A percentile compares a stretch with the other conserved stretches of the same genome.
These are phyloP conservation scores for Maconellicoccus hirsutus DNA, from an alignment of 1,140 invertebrate genomes.

Conservation along the genomic window DNA sequence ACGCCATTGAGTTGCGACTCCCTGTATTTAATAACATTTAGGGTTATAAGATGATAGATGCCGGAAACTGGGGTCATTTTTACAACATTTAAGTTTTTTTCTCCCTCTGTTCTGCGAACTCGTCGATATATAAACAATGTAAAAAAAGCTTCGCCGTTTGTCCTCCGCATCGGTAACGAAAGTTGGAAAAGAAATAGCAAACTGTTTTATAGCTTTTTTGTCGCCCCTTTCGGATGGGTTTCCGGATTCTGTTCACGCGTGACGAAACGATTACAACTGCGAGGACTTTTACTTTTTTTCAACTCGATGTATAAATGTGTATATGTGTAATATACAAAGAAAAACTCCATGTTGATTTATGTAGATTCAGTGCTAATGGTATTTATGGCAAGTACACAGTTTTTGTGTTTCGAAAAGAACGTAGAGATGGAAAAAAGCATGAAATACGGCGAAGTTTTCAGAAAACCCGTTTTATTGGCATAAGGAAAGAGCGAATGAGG, in stretches of 20 bases:
- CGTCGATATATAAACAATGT: background rate
- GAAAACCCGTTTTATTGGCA: background rate
- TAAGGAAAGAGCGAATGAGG: background rate
- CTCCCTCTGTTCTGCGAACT: background rate
- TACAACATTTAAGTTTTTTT: background rate
- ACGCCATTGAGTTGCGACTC: too few relatives aligned
- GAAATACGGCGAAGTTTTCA: too few relatives aligned
- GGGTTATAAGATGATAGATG: background rate
- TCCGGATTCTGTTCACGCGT: conserved; percentile 18
- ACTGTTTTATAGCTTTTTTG: conserved; percentile 14
- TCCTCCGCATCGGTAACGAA: background rate
- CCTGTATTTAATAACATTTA: background rate
- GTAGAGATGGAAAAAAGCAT: too few relatives aligned
- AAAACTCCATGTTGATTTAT: background rate
- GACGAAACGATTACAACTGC: conserved; percentile 18
- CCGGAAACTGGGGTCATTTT: background rate
- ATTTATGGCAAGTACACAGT: background rate
- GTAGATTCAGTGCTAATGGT: background rate
- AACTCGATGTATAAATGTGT: background rate
- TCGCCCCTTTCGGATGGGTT: background rate
- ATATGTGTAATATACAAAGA: background rate
- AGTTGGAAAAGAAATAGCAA: background rate
- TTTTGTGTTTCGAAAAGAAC: background rate
- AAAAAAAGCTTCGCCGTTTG: background rate
- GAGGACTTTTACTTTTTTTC: background rate